Evolutionary conservation across 2,113 vertebrate genomes (phyloP).

Genomic region (Corythornis vintsioides): DNA sequence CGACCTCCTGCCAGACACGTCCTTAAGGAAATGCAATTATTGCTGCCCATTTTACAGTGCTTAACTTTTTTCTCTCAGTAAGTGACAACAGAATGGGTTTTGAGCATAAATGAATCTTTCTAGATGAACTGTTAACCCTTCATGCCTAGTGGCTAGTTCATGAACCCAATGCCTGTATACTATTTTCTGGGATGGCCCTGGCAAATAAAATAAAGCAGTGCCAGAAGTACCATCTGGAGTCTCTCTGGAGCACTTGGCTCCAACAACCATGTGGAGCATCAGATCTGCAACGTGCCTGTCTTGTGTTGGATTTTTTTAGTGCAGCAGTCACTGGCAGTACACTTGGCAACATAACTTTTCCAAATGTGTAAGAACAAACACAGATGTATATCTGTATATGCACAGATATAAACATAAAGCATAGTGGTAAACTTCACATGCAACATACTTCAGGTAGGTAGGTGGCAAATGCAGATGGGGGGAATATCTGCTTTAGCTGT

Average conservation of each 20-base stretch:
- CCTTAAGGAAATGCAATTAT: slow-evolving; percentile 78
- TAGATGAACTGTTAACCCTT: slow-evolving; percentile 57
- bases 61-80: slow-evolving; percentile 50
- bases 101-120: slow-evolving; percentile 36
- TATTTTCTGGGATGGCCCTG: slow-evolving; percentile 8
- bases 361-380: rapidly evolving
- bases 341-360: neutral
- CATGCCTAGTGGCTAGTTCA: neutral
- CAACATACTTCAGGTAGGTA: neutral
- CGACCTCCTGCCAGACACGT: slow-evolving; percentile 57
- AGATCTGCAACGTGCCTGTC: neutral
- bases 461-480: neutral
- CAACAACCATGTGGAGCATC: neutral
- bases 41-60: slow-evolving; percentile 35
- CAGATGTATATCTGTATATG: no score
- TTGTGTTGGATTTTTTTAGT: neutral
- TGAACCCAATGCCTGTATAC: neutral
- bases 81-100: slow-evolving; percentile 54
- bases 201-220: neutral
- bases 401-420: rapidly evolving
- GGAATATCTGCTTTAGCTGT: neutral
- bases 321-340: neutral
- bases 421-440: rapidly evolving
- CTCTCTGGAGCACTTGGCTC: neutral
- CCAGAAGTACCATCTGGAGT: slow-evolving; percentile 7